Evolutionary conservation across 2,888 invertebrate species (phyloP).

Genomic region (Lasioglossum calceatum): DNA sequence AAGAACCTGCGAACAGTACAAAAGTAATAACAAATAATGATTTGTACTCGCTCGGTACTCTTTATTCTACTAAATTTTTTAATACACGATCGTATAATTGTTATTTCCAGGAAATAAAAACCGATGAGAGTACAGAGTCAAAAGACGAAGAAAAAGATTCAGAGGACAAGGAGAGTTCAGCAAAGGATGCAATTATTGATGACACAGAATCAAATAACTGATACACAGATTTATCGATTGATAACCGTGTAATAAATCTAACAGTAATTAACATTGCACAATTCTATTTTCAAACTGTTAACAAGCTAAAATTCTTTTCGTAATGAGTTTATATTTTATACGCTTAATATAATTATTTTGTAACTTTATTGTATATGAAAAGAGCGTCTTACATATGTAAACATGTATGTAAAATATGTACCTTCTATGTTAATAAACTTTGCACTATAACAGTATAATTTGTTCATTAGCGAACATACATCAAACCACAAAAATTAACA

Average conservation of each 20-base stretch:
- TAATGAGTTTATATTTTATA: neutral
- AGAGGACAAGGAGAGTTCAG: neutral
- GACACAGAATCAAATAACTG: neutral
- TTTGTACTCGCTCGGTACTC: neutral
- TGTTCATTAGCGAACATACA: neutral
- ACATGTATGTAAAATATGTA: conserved; percentile 32
- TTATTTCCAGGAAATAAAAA: conserved; percentile 20
- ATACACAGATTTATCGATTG: neutral
- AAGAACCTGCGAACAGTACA: conserved; percentile 3
- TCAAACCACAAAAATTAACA: neutral
- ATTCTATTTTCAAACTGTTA: neutral
- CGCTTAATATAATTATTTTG: conserved; percentile 10
- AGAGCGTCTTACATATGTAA: conserved; percentile 1
- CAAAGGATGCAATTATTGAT: conserved; percentile 1
- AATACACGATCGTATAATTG: neutral
- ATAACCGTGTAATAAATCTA: neutral
- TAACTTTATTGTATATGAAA: conserved; percentile 2
- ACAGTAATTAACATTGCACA: neutral
- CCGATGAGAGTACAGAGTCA: neutral
- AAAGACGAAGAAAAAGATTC: neutral
- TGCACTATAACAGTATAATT: neutral
- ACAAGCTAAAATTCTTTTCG: neutral
- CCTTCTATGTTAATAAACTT: conserved; percentile 25
- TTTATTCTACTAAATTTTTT: neutral
- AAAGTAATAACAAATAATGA: conserved; percentile 24